Conservation (phyloP, 2,888 invertebrate genomes). For the Ectobius pallidus region DNA sequence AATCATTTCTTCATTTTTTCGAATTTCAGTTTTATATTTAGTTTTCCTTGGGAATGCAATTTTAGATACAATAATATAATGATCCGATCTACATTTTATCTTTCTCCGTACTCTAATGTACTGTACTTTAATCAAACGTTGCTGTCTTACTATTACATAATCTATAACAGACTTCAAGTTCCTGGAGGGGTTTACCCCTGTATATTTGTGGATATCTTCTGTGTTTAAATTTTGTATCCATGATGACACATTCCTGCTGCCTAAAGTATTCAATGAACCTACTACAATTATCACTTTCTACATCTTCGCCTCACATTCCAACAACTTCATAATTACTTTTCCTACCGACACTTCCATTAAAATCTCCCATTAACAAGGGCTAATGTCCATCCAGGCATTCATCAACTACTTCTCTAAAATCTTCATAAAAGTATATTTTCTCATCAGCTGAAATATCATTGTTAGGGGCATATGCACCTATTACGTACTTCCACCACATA, state of each 20-base stretch:
- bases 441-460: background rate
- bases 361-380: background rate
- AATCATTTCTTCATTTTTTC: background rate
- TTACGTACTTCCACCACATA: background rate
- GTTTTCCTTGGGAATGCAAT: background rate
- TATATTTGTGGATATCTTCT: background rate
- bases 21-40: background rate
- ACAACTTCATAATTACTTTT: background rate
- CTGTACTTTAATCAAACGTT: background rate
- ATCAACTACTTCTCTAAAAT: constrained; percentile 1
- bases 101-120: background rate
- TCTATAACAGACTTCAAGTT: background rate
- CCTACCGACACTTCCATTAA: background rate
- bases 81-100: background rate
- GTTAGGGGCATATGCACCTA: background rate
- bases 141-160: constrained; percentile 1
- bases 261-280: background rate
- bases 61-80: background rate
- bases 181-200: background rate
- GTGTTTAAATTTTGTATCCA: too few species aligned
- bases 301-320: too few species aligned
- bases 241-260: background rate
- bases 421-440: background rate
- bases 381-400: background rate
- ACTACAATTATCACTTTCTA: background rate